phyloP scores from a whole-genome alignment of 2,797 vertebrate genomes.

The Nyctalus aviator region DNA sequence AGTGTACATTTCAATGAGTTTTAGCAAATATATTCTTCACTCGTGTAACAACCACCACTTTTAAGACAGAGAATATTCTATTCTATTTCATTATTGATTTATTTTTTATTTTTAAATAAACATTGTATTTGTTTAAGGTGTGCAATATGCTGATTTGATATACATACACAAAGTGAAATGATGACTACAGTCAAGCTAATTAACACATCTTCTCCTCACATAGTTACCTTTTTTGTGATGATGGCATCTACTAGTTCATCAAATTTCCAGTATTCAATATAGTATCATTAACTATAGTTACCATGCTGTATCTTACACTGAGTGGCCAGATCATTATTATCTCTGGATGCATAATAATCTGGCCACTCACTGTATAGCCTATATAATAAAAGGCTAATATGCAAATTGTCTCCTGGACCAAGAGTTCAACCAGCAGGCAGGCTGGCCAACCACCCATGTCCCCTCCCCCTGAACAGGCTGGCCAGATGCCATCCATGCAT shows the following conservation, averaged over 20 bases:
- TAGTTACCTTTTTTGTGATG: background rate
- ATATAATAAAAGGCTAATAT: too few species aligned
- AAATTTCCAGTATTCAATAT: background rate
- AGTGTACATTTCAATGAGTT: background rate
- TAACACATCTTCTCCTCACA: background rate
- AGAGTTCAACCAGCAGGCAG: too few species aligned
- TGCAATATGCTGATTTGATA: background rate
- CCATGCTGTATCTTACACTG: background rate
- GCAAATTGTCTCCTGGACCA: too few species aligned
- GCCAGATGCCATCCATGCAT: too few species aligned
- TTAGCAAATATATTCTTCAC: background rate
- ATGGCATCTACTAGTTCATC: background rate
- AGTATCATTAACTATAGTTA: background rate
- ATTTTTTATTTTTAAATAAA: background rate
- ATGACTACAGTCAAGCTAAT: background rate
- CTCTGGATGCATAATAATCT: too few species aligned
- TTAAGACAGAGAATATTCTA: background rate
- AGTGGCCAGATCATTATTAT: too few species aligned
- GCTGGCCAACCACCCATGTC: too few species aligned
- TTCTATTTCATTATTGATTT: background rate
- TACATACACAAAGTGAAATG: background rate
- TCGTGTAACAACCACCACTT: background rate
- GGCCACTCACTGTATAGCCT: too few species aligned
- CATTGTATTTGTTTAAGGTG: background rate
- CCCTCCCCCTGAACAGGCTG: too few species aligned